Conservation (phyloP, 2,113 vertebrate species). For the Podocnemis expansa region DNA sequence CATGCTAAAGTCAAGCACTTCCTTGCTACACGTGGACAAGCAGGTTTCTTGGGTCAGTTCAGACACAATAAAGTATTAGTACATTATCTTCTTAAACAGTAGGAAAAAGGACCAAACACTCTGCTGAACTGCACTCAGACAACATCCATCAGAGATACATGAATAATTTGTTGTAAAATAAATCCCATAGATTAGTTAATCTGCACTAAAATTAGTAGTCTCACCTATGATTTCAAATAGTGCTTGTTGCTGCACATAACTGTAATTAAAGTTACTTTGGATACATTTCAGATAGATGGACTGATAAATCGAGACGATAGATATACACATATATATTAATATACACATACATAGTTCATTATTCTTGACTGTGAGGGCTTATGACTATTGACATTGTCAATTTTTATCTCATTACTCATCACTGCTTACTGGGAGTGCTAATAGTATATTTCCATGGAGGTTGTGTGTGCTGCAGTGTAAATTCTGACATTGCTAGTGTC, state of each 20-base stretch:
- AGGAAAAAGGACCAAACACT: neutral
- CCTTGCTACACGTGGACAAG: neutral
- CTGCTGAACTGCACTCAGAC: neutral
- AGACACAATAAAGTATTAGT: neutral
- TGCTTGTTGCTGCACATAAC: conserved; percentile 39
- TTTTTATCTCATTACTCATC: conserved; percentile 87
- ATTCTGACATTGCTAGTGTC: conserved; percentile 82
- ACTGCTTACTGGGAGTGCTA: conserved; percentile 79
- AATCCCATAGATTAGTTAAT: neutral
- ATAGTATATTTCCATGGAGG: conserved; percentile 77
- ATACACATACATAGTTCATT: conserved; percentile 76
- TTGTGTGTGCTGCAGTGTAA: conserved; percentile 84
- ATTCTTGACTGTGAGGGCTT: conserved; percentile 84
- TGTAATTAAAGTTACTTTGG: conserved; percentile 42
- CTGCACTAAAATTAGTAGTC: conserved; percentile 31
- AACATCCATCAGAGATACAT: fast-evolving
- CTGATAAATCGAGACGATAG: conserved; percentile 20
- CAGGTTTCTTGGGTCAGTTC: neutral
- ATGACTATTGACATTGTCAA: conserved; percentile 90
- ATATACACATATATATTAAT: conserved; percentile 17
- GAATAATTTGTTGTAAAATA: neutral
- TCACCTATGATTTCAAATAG: conserved; percentile 22
- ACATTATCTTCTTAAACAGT: neutral
- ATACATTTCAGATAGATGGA: conserved; percentile 50
- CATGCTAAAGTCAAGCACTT: neutral